These are phyloP conservation scores for Limosa lapponica DNA, from an alignment of 2,797 vertebrate genomes.

Conservation along the genomic window DNA sequence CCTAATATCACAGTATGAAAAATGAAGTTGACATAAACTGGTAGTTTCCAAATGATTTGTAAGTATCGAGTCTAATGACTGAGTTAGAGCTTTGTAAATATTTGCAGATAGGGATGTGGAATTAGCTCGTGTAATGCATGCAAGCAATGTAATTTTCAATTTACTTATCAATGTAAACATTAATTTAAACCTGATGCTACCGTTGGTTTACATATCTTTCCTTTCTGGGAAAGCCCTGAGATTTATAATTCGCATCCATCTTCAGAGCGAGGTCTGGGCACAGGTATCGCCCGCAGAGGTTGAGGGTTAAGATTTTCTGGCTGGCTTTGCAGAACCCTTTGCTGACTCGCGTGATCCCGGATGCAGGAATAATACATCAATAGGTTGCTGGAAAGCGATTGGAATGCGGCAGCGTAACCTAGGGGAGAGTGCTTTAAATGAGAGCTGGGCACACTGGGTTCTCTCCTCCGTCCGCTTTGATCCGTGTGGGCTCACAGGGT, in stretches of 20 bases:
- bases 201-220: neutral
- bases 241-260: neutral
- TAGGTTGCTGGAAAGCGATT: rapidly evolving
- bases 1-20: neutral
- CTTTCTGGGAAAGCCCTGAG: neutral
- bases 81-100: constrained; percentile 52
- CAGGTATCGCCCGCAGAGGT: neutral
- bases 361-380: neutral
- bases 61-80: constrained; percentile 36
- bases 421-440: rapidly evolving
- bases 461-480: neutral
- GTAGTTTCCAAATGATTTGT: constrained; percentile 36
- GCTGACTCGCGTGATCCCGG: rapidly evolving
- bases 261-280: neutral
- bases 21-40: neutral
- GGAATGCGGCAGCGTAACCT: rapidly evolving
- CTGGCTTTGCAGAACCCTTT: neutral
- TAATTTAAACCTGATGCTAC: constrained; percentile 11
- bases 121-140: constrained; percentile 14
- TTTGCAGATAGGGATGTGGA: constrained; percentile 39
- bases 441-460: neutral
- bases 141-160: constrained; percentile 39
- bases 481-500: rapidly evolving
- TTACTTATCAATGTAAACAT: constrained; percentile 53
- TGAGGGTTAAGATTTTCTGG: neutral